Base-by-base conservation (phyloP, 2,797 vertebrate genomes). In the Bradypodion pumilum region DNA sequence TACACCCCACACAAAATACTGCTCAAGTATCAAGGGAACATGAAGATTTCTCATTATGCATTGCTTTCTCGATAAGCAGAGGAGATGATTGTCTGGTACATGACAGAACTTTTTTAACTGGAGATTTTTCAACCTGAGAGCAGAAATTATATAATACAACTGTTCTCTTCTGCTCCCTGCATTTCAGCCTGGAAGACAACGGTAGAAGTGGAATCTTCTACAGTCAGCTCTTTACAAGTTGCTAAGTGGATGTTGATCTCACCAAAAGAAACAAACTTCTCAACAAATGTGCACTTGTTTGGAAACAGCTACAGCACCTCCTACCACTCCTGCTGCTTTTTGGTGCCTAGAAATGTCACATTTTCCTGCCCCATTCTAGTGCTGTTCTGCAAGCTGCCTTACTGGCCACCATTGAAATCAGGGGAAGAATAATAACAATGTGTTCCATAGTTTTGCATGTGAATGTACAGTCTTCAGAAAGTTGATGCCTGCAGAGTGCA, bases 401-500 rank as follows among this genome's bases (percentile, higher is more conserved):
- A 74, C 29, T 32, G n/a, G 46, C n/a, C 73, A 74, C 44, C 72
- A 74, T 4, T 56, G n/a, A 74, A 56, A 56, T 32, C 44, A n/a
- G 12, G 25, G 25, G 35, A 15, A 4, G 10, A 77, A 40, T 77
- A 32, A 56, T 27, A 76, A 27, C 21, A 76, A 27, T 76, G 40
- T 40, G 59, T 62, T 16, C 35, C 75, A 77, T 15, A 77, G 25
- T 77, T 52, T 74, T 52, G 16, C n/a, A 56, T 56, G 32, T 56
- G 6, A 35, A 74, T 56, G 56, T 74, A 35, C 27, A 78, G 25
- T 78, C 59, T 78, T 63, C 3, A 32, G 12, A 44, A 78, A 78
- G 40, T 73, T 49, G 49, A 60, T 44, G 13, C 21, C 40, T 85
- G 16, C 9, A 86, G 46, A 86, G 83, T 59, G 77, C 74, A 78